phyloP scores from a whole-genome alignment of 2,888 invertebrate species.

The Aphodius sticticus region DNA sequence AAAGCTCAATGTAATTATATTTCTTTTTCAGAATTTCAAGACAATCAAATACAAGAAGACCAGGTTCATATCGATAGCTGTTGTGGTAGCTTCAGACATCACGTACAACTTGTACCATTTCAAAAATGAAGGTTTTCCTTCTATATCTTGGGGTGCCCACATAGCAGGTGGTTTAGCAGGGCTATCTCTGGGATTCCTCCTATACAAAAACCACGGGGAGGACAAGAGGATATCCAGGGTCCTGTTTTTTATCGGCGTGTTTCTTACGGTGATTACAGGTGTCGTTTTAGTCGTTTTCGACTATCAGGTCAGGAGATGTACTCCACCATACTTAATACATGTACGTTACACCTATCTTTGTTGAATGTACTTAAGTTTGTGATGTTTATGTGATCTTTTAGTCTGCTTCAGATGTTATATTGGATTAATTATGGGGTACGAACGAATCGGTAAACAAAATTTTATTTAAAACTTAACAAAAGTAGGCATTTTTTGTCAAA shows the following conservation, averaged over 20 bases:
- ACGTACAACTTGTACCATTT: slow-evolving; percentile 64
- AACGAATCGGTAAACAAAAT: no score
- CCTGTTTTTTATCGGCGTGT: slow-evolving; percentile 44
- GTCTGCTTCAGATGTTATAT: neutral
- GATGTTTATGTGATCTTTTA: neutral
- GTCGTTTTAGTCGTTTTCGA: slow-evolving; percentile 43
- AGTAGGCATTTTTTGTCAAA: no score
- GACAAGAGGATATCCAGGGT: slow-evolving; percentile 38
- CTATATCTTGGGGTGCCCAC: slow-evolving; percentile 77
- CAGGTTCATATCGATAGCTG: slow-evolving; percentile 67
- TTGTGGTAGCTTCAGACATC: slow-evolving; percentile 73
- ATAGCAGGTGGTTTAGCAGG: slow-evolving; percentile 74
- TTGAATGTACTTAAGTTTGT: slow-evolving; percentile 38
- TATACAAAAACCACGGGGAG: slow-evolving; percentile 60
- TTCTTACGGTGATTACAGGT: slow-evolving; percentile 41
- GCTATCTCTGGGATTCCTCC: slow-evolving; percentile 68
- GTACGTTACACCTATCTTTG: slow-evolving; percentile 47
- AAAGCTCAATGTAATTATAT: no score
- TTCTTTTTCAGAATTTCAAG: slow-evolving; percentile 58
- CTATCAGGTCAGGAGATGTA: slow-evolving; percentile 48
- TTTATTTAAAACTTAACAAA: no score
- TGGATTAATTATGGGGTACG: no score
- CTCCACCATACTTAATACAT: slow-evolving; percentile 43
- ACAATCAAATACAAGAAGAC: slow-evolving; percentile 61
- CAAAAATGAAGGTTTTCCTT: slow-evolving; percentile 59